Evolutionary conservation across 2,888 invertebrate species (phyloP).

Genomic region (Malachius bipustulatus): DNA sequence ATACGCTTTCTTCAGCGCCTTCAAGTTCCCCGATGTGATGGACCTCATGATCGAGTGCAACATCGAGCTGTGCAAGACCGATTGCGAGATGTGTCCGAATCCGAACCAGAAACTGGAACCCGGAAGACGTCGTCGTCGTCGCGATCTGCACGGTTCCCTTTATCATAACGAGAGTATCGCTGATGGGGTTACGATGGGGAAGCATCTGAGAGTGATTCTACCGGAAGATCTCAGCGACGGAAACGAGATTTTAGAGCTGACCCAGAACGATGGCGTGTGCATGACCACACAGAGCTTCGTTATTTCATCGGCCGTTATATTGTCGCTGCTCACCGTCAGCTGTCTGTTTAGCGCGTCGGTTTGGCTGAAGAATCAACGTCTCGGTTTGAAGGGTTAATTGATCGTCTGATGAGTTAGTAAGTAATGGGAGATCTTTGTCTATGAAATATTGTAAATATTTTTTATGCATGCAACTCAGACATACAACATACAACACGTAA

Average conservation of each 20-base stretch:
- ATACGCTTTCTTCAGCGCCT: constrained; percentile 67
- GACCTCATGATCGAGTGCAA: constrained; percentile 72
- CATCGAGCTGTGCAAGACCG: constrained; percentile 68
- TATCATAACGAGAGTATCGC: constrained; percentile 42
- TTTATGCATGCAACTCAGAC: neutral
- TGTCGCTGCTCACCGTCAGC: constrained; percentile 48
- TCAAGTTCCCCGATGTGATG: constrained; percentile 78
- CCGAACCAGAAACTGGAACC: constrained; percentile 48
- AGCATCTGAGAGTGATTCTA: constrained; percentile 54
- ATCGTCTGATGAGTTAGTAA: too few species aligned
- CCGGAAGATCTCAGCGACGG: constrained; percentile 50
- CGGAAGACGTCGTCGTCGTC: constrained; percentile 35
- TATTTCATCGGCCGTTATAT: constrained; percentile 46
- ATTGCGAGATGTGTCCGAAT: constrained; percentile 62
- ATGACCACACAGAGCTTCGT: constrained; percentile 52
- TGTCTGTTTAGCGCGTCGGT: constrained; percentile 41
- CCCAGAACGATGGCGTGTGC: constrained; percentile 42
- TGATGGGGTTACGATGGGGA: constrained; percentile 51
- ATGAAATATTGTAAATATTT: too few species aligned
- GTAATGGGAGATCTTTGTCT: too few species aligned
- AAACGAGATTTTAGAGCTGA: constrained; percentile 30
- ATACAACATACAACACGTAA: neutral
- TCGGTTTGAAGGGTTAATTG: constrained; percentile 4
- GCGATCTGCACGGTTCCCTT: constrained; percentile 33
- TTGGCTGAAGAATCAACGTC: constrained; percentile 39